Percentiles rank a stretch among this genome's conserved stretches.
These are phyloP conservation scores for Leptarthrus brevirostris DNA, from an alignment of 2,888 invertebrate genomes.

Conservation along the genomic window DNA sequence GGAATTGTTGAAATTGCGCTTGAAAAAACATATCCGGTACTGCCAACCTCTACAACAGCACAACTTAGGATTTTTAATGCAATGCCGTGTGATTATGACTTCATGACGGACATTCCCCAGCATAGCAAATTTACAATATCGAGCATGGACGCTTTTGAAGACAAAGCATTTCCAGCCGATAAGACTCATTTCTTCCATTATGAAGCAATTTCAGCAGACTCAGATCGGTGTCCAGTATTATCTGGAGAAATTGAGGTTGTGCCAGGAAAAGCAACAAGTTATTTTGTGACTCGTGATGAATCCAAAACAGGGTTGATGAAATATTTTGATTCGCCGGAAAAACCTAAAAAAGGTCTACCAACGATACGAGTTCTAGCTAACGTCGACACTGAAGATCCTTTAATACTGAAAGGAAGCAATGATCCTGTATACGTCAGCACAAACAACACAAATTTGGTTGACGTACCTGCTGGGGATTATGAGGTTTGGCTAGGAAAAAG, in stretches of 20 bases:
- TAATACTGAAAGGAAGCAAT: conserved; percentile 47
- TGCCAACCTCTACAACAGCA: conserved; percentile 71
- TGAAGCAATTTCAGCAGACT: conserved; percentile 18
- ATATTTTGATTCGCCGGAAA: conserved; percentile 61
- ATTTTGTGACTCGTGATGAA: conserved; percentile 56
- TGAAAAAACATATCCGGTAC: conserved; percentile 73
- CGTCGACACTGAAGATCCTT: conserved; percentile 56
- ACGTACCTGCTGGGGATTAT: conserved; percentile 62
- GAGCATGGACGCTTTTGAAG: conserved; percentile 67
- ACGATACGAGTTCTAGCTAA: conserved; percentile 63
- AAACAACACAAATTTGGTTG: conserved; percentile 47
- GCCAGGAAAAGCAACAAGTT: conserved; percentile 62
- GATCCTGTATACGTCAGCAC: neutral
- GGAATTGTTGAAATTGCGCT: conserved; percentile 82
- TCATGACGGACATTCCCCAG: conserved; percentile 59
- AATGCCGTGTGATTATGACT: conserved; percentile 70
- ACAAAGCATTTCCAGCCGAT: conserved; percentile 65
- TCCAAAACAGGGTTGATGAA: conserved; percentile 56
- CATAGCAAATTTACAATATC: conserved; percentile 54
- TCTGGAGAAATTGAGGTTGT: conserved; percentile 56
- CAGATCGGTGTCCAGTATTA: conserved; percentile 56
- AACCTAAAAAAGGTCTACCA: conserved; percentile 62
- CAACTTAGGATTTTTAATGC: conserved; percentile 81
- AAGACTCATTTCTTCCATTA: neutral
- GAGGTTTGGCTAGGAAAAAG: conserved; percentile 65